These are phyloP conservation scores for Eonycteris spelaea DNA, from an alignment of 2,113 vertebrate species.

Conservation along the genomic window DNA sequence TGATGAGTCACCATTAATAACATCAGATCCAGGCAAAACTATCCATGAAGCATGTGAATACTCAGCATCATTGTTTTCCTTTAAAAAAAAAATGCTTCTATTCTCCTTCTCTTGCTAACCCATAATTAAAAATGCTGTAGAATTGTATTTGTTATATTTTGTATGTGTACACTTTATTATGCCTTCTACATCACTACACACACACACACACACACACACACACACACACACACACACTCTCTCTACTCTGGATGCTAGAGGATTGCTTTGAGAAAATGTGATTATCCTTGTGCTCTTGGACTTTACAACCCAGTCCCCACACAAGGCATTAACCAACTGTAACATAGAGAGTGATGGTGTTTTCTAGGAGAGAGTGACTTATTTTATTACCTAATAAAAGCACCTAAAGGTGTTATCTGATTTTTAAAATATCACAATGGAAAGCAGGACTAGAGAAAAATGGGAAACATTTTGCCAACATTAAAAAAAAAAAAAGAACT, in stretches of 20 bases:
- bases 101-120: neutral
- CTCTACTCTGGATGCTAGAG: neutral
- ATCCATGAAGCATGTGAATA: neutral
- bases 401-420: neutral
- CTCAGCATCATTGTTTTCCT: neutral
- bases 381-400: neutral
- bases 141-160: constrained; percentile 7
- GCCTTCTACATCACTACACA: neutral
- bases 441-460: neutral
- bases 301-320: neutral
- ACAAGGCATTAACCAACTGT: neutral
- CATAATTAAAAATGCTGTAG: neutral
- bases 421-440: neutral
- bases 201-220: no score
- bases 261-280: neutral
- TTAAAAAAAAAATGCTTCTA: neutral
- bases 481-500: neutral
- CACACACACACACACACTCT: no score
- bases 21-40: neutral
- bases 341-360: neutral
- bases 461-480: neutral
- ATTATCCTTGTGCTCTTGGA: neutral
- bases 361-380: neutral
- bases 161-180: neutral
- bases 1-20: neutral